phyloP scores from a whole-genome alignment of 2,113 vertebrate species.

The Sylvilagus bachmani region DNA sequence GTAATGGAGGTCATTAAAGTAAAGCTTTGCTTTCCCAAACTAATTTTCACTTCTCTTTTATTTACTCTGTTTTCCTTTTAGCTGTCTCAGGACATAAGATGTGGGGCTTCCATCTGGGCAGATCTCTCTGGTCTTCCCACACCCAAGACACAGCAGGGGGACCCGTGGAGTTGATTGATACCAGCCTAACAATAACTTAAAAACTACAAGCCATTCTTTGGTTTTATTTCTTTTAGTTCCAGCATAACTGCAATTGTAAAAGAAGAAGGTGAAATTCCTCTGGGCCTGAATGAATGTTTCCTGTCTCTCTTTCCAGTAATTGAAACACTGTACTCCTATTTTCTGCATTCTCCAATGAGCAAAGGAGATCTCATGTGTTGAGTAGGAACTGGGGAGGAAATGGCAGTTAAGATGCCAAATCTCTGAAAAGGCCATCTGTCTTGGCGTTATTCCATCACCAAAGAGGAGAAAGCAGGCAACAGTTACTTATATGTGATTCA shows the following conservation, averaged over 20 bases:
- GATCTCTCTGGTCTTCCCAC: neutral
- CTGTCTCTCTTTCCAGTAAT: neutral
- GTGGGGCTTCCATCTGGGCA: too few relatives aligned
- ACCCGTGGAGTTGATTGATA: neutral
- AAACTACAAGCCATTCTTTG: neutral
- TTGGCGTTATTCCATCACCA: neutral
- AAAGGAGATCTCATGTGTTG: neutral
- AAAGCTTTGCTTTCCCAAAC: neutral
- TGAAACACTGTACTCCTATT: neutral
- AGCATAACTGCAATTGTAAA: neutral
- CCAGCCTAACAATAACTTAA: neutral
- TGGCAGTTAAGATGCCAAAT: neutral
- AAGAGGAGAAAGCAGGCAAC: neutral
- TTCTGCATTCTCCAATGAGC: neutral
- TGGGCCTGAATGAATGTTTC: neutral
- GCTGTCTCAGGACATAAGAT: neutral
- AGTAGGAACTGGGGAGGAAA: neutral
- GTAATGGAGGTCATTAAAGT: neutral
- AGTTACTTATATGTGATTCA: neutral
- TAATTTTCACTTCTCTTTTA: neutral
- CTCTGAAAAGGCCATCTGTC: conserved; percentile 4
- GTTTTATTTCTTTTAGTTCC: neutral
- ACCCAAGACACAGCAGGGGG: neutral
- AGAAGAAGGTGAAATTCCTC: neutral
- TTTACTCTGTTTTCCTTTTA: neutral